Base-by-base conservation (phyloP, 2,797 vertebrate genomes). In the Halcyon smyrnensis region DNA sequence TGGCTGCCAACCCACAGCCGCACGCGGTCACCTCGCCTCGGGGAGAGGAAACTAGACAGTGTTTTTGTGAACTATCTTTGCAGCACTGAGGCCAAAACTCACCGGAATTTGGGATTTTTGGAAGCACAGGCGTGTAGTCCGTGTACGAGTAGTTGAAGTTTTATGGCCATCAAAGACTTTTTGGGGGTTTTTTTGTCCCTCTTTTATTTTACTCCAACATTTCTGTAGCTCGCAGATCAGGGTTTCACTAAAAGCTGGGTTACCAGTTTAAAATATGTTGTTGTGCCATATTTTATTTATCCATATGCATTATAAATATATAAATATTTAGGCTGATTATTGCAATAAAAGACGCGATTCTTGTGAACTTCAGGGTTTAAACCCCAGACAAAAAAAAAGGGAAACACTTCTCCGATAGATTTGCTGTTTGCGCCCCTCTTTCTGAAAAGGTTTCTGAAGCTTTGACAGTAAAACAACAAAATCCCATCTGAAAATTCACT, bases 341-440 rank as follows among this genome's bases (percentile, higher is more conserved):
- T 69, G 51, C 91, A 63, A 79, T 63, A 32, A 60, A 73, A 85
- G 32, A 69, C 70, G 83, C 59, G 89, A 2, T 73, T 46, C 28
- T 37, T 89, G 95, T 30, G 95, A 95, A 64, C 95, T 91, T 95
- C 91, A 93, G 93, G 95, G 94, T 80, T 91, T 73, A 57, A 94
- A 85, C 48, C 53, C 0, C 0, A 71, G 53, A 39, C 37, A 48
- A 41, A 75, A 45, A n/a, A 36, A 36, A 59, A 2, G 43, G 68
- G 68, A 68, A 73, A 11, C 48, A 1, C 13, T 87, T 43, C 27
- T 50, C 14, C 34, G 11, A 46, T 7, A 0, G 10, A 36, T 68
- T 59, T 28, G 30, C 60, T 70, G 17, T 78, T 81, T 41, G 30
- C 0, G 2, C 50, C 5, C 54, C 30, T 60, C 43, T 70, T 62